These are phyloP conservation scores for Tricholauxania praeusta DNA, from an alignment of 2,888 invertebrate genomes.

Conservation along the genomic window DNA sequence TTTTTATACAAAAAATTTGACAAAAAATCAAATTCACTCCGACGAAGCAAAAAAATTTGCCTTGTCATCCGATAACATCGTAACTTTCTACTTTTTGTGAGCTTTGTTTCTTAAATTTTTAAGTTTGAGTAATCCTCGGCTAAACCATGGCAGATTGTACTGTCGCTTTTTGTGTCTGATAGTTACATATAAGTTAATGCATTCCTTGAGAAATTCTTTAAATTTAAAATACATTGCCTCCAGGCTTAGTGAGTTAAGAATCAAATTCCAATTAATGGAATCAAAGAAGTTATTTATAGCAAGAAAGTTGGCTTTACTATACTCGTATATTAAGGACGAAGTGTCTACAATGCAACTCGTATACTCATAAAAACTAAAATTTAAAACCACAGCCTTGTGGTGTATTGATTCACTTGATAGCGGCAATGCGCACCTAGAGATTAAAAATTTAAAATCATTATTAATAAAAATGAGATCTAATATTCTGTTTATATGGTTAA, in stretches of 20 bases:
- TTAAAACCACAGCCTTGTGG: too few relatives aligned
- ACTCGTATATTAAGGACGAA: too few relatives aligned
- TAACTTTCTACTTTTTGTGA: neutral
- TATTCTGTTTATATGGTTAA: neutral
- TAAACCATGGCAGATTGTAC: neutral
- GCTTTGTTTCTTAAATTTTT: constrained; percentile 3
- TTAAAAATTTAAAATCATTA: neutral
- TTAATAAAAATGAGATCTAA: neutral
- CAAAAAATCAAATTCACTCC: constrained; percentile 2
- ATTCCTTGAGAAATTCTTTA: constrained; percentile 7
- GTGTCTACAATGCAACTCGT: too few relatives aligned
- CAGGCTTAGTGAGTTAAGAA: neutral
- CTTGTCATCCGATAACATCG: neutral
- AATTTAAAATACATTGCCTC: constrained; percentile 1
- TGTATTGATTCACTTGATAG: too few relatives aligned
- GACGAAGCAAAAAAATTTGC: neutral
- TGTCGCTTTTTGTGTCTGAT: neutral
- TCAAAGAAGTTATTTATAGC: neutral
- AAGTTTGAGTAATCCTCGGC: neutral
- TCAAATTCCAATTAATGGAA: neutral
- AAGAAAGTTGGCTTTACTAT: neutral
- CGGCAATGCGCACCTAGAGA: neutral
- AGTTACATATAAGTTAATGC: neutral
- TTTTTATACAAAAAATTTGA: too few relatives aligned
- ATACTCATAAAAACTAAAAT: too few relatives aligned